Evolutionary conservation across 2,113 vertebrate species (phyloP), one percentile per base, ranked within the genome.

Genomic region (Calidris pygmaea): DNA sequence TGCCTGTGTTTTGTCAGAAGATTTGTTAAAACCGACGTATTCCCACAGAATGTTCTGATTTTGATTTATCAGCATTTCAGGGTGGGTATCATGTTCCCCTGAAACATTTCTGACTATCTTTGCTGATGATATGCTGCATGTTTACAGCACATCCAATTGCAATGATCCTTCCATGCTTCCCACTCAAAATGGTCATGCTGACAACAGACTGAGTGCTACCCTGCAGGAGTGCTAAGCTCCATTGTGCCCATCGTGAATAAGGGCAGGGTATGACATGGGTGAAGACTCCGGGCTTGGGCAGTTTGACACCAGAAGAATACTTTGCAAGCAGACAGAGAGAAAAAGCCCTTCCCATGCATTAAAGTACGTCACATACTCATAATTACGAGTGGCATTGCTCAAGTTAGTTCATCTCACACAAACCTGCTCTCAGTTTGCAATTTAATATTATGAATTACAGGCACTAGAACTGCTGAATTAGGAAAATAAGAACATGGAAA

Each of bases 1-100:
- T 85, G 87, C 80, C 89, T 53, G 30, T 96, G 60, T 95, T 96
- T 95, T 97, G 60, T 89, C 65, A 94, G 82, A 79, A 83, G 93
- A 48, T 87, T 93, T 75, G 68, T 92, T 94, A 90, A 90, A 96
- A 92, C 12, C 68, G 84, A 78, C 73, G 52, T 68, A 87, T 91
- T 92, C 83, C 43, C 68, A 82, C 60, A 91, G 63, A 90, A 89
- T 29, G 14, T 84, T 95, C 77, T 78, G 75, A 87, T 87, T 97
- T 91, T 90, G 68, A 71, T 90, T 92, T 87, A 72, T 80, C 73
- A 68, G 66, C 17, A 5, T 68, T 95, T 95, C 52, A 65, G 41
- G 18, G 12, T n/a, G 35, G 8, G 11, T 71, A 39, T 75, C 74
- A 19, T 63, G 9, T 52, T 92, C n/a, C 23, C 35, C 23, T 71